These are phyloP conservation scores for Schizaphis graminum DNA, from an alignment of 2,888 invertebrate genomes.

Conservation along the genomic window DNA sequence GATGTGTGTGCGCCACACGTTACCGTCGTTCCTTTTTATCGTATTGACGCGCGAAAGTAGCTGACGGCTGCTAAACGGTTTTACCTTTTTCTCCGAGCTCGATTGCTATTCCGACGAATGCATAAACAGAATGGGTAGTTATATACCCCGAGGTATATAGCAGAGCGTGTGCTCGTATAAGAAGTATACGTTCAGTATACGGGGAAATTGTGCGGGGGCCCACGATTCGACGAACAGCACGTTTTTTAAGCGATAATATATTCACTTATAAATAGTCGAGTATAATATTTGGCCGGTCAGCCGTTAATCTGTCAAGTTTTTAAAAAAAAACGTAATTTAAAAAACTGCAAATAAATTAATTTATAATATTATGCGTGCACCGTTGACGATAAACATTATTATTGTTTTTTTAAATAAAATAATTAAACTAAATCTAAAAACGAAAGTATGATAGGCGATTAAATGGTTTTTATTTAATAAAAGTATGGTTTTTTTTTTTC, in stretches of 20 bases:
- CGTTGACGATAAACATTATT: neutral
- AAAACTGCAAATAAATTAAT: neutral
- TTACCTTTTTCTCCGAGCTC: neutral
- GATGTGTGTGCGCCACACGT: neutral
- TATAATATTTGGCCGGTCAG: neutral
- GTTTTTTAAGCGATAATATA: neutral
- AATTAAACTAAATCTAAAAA: neutral
- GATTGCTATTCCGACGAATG: neutral
- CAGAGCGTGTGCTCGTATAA: too few species aligned
- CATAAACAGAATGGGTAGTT: neutral
- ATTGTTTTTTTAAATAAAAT: neutral
- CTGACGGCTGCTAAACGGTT: neutral
- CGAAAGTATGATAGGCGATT: neutral
- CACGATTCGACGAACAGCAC: neutral
- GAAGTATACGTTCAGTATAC: neutral
- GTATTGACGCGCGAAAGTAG: conserved; percentile 19
- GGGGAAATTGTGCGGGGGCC: neutral
- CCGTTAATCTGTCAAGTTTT: neutral
- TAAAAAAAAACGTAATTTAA: neutral
- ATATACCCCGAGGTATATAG: neutral
- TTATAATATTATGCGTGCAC: neutral
- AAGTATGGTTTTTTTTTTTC: neutral
- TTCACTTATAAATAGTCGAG: neutral
- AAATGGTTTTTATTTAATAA: neutral
- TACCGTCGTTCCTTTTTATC: conserved; percentile 12